Evolutionary conservation across 2,888 invertebrate species (phyloP), one percentile per base, ranked within the genome.

Genomic region (Agrilus biguttatus): DNA sequence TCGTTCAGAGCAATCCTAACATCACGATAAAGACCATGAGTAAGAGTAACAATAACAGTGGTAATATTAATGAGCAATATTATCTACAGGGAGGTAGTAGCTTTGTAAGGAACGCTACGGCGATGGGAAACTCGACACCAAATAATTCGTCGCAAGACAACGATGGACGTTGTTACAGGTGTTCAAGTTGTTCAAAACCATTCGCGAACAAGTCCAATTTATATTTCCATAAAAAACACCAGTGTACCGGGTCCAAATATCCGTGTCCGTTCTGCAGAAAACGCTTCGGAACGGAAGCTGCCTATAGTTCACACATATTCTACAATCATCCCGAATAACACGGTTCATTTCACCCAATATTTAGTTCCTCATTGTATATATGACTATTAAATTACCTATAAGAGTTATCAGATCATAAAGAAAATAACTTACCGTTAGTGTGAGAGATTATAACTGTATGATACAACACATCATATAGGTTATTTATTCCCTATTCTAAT

Each of bases 261-360:
- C 67, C 67, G 21, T 67, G 67, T 52, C 67, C 67, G 21, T 67
- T 67, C 50, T 67, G 67, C 47, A 65, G 66, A 48, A 66, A 66
- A 47, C 58, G 67, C 4, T 67, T 67, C 45, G 66, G 66, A 2
- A 66, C 66, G 3, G 65, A 66, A 45, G 61, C 64, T 5, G 65
- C 65, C n/a, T 67, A 67, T 47, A 67, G 66, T 52, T 63, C 66
- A 17, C 67, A 67, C 49, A 67, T 67, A 45, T 66, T 64, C 46
- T 67, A 67, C 48, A 65, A 65, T 47, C 67, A 67, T 54, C 67
- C 67, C 5, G 67, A 66, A 51, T 67, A 60, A 55, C 28, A 10
- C 10, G 28, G 28, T 28, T 28, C 28, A 10, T 28, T 10, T 28
- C 28, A 10, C 3, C 10, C 8, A 10, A 8, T 28, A 28, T 28